Evolutionary conservation across 2,888 invertebrate genomes (phyloP), one percentile per base, ranked within the genome.

Genomic region (Agrochola lychnidis): DNA sequence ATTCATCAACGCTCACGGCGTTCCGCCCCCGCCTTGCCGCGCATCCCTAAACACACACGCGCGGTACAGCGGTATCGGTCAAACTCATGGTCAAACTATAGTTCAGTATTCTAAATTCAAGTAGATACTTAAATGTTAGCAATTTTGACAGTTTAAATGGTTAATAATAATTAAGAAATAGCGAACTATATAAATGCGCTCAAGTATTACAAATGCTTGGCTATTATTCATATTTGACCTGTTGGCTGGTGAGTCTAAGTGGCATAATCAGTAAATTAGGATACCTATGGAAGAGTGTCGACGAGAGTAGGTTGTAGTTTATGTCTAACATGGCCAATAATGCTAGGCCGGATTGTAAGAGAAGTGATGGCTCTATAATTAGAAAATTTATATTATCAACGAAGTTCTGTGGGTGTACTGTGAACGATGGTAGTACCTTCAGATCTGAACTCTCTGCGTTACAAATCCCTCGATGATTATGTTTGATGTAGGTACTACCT

Each of bases 361-460:
- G 36, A 16, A 73, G 12, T 25, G 48, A 73, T 19, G 16, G 10
- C 22, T 25, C 16, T 73, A 57, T 73, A 7, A 59, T 73, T 48
- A 40, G 36, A 16, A 22, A 40, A 73, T 73, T 40, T 48, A 74
- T 74, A 51, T 74, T 48, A 73, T 59, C 40, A 40, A 73, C 25
- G 25, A 3, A 59, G 25, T 22, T 0, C 4, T 73, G 48, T 45
- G 7, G 45, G 48, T 40, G 48, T 25, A 45, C 25, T 70, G 42
- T 73, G 12, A 19, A 48, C 5, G 12, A 48, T 73, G 4, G 14
- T 0, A 36, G 16, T 9, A 22, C 48, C 25, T 9, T 16, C 1
- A 30, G 1, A 48, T 59, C 16, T n/a, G 36, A 14, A 45, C 25
- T 36, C 0, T 19, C 19, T 36, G 10, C 10, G 16, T 57, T 73